Evolutionary conservation across 2,888 invertebrate genomes (phyloP).

Genomic region (Drosophila kambysellisi): DNA sequence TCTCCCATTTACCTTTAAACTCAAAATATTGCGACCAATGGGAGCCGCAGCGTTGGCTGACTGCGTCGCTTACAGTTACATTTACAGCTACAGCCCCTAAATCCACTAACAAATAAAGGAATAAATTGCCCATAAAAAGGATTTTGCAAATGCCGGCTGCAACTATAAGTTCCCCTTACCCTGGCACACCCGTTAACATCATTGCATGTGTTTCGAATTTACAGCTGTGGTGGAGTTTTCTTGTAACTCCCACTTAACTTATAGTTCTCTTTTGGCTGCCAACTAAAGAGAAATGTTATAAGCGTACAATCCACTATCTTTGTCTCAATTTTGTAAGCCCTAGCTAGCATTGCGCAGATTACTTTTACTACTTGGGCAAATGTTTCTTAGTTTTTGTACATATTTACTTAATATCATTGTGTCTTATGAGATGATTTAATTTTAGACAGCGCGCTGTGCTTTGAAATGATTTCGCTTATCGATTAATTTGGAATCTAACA

Average conservation of each 20-base stretch:
- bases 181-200: conserved; percentile 4
- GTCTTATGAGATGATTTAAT: not conserved
- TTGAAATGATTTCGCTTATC: conserved; percentile 10
- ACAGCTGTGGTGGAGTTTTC: conserved; percentile 40
- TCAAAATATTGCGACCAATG: conserved; percentile 72
- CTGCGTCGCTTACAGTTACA: conserved; percentile 52
- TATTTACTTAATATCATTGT: not conserved
- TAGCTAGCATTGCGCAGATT: conserved; percentile 6
- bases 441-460: conserved; percentile 2
- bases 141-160: conserved; percentile 78
- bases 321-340: not conserved
- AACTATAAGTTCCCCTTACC: conserved; percentile 44
- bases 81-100: conserved; percentile 68
- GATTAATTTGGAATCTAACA: conserved; percentile 5
- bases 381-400: conserved; percentile 5
- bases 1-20: conserved; percentile 80
- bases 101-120: conserved; percentile 81
- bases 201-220: conserved; percentile 51
- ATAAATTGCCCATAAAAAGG: conserved; percentile 82
- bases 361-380: not conserved
- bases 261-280: conserved; percentile 35
- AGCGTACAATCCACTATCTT: conserved; percentile 18
- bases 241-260: conserved; percentile 37
- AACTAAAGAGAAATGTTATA: conserved; percentile 20
- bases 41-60: conserved; percentile 39